Evolutionary conservation across 2,888 invertebrate species (phyloP), one percentile per base, ranked within the genome.

Genomic region (Escarpia spicata): DNA sequence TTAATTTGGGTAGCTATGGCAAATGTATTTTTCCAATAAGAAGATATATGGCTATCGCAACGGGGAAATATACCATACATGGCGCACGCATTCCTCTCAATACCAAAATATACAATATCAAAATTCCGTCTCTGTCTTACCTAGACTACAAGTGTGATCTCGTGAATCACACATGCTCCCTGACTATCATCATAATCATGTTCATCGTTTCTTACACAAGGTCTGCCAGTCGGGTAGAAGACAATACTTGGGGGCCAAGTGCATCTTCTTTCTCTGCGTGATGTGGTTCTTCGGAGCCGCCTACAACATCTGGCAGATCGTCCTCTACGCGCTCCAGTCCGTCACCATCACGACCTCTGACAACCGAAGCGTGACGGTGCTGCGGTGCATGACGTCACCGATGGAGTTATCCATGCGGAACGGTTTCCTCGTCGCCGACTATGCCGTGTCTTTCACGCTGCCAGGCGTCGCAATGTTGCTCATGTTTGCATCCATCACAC

Each of bases 271-370:
- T 90, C 95, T 95, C n/a, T 95, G 95, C 92, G 93, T 96, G 19
- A 94, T 95, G 19, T 96, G 96, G 96, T 96, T 96, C 94, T 96
- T 95, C 93, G 95, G 95, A 0, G 94, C 95, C 0, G 95, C 96
- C 10, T 96, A 95, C 93, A 96, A 95, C 93, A 94, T 96, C 43
- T 96, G 96, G 96, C 90, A 94, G 90, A 90, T 94, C 43, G 92
- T 94, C 90, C 91, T 94, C 44, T 93, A 92, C n/a, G 58, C 92
- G 19, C 91, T 93, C 10, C 45, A 44, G n/a, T 31, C 90, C 91
- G 43, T 92, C 58, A 92, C 91, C 6, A 31, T 92, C 43, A 44
- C 31, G 31, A 31, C 58, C 43, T 10, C 8, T 10, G 91, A 43
- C 19, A 92, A 90, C 15, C 45, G 91, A 4, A 93, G 92, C 89